Evolutionary conservation across 2,113 vertebrate species (phyloP), one percentile per base, ranked within the genome.

Genomic region (Choloepus hoffmanni): DNA sequence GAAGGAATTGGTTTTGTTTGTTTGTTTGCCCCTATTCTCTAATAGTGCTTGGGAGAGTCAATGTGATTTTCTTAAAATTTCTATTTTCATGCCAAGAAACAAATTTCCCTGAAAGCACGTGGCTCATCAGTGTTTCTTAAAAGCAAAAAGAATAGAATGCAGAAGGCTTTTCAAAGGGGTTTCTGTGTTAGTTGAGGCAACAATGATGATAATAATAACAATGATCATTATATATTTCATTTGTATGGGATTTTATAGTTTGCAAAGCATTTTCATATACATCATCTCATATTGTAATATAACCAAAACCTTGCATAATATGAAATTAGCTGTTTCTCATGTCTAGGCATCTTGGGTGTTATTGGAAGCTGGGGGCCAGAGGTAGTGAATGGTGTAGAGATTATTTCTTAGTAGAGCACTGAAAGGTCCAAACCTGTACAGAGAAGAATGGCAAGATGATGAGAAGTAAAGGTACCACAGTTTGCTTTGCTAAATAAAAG

Each of bases 321-420:
- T 23, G 82, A 93, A 93, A 78, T 95, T 88, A 88, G 72, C 82
- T 89, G 43, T 92, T 96, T 82, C 74, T 94, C 90, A 82, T 96
- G 60, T 94, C 85, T 90, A 74, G 60, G 58, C 82, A 73, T 88
- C 65, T 24, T 30, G 2, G 82, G 72, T 77, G 15, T 70, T 92
- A 67, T 77, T 95, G 84, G 77, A 95, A 95, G 85, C 85, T 95
- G 81, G 58, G 45, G 63, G 28, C 91, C 95, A 97, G 95, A 97
- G 96, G 93, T 95, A 88, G 85, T 30, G 72, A 95, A 77, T 67
- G 90, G 45, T 79, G 50, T 45, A 88, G 58, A 83, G 60, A 94
- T 24, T 95, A 24, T 73, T 90, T 95, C 76, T 96, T 92, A 85
- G 82, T 81, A 95, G 43, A 55, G 30, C 9, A 58, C 21, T 85